These are phyloP conservation scores for Ectemnius continuus DNA, from an alignment of 2,888 invertebrate genomes.

Conservation along the genomic window DNA sequence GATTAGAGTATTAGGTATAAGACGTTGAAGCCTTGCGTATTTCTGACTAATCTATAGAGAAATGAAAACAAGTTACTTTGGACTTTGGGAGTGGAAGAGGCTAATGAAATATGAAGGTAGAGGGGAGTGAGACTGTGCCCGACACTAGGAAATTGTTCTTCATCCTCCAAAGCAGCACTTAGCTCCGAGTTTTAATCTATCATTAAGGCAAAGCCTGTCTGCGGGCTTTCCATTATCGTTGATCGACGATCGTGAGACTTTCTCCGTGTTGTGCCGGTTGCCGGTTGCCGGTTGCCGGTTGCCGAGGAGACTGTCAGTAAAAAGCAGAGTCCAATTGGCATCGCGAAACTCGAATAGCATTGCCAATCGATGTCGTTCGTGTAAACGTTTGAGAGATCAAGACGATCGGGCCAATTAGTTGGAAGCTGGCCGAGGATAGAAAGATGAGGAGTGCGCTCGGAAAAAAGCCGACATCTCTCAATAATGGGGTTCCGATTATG, in stretches of 20 bases:
- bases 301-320: constrained; percentile 5
- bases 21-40: too few species aligned
- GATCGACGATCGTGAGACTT: constrained; percentile 28
- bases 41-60: too few species aligned
- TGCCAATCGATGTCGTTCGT: too few species aligned
- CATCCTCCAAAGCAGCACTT: too few species aligned
- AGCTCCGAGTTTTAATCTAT: not conserved
- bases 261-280: constrained; percentile 12
- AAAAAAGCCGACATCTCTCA: not conserved
- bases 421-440: not conserved
- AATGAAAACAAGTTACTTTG: too few species aligned
- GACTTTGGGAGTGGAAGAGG: too few species aligned
- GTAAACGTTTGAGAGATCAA: too few species aligned
- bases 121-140: too few species aligned
- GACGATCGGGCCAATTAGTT: too few species aligned
- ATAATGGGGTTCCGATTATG: not conserved
- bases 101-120: too few species aligned
- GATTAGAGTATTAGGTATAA: too few species aligned
- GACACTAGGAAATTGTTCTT: too few species aligned
- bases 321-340: constrained; percentile 4
- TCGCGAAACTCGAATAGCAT: not conserved
- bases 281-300: not conserved
- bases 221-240: constrained; percentile 32
- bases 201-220: constrained; percentile 18
- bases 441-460: constrained; percentile 24